Conservation (phyloP, 1,140 invertebrate species). For the Eufriesea mexicana region DNA sequence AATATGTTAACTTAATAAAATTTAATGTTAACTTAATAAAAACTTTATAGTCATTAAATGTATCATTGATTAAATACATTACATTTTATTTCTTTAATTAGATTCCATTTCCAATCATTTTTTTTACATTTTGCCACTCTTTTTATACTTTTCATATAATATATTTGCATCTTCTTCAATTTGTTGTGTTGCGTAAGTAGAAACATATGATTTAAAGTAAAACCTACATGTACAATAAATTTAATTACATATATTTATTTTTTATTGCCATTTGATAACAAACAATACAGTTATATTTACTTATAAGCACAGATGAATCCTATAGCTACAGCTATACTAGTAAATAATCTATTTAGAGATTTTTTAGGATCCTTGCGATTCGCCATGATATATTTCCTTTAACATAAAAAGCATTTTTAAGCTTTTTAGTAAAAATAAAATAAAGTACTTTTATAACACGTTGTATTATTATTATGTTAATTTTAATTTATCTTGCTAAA, state of each 20-base stretch:
- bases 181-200: accelerated
- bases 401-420: neutral
- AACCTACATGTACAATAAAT: conserved; percentile 13
- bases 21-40: conserved; percentile 43
- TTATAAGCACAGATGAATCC: accelerated
- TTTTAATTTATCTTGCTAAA: neutral
- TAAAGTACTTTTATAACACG: neutral
- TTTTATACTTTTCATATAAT: conserved; percentile 32
- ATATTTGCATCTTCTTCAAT: conserved; percentile 20
- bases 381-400: neutral
- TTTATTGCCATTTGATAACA: neutral
- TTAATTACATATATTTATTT: neutral
- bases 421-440: neutral
- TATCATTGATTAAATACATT: conserved; percentile 17
- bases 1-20: conserved; percentile 31
- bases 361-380: neutral
- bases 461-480: no score
- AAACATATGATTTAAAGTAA: neutral
- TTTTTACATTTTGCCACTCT: neutral
- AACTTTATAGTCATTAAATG: conserved; percentile 23
- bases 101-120: neutral
- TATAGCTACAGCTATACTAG: accelerated
- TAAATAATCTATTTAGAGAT: accelerated
- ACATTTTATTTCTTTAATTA: neutral
- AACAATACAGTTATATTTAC: conserved; percentile 20